Evolutionary conservation across 2,888 invertebrate genomes (phyloP), one percentile per base, ranked within the genome.

Genomic region (Acheta domesticus): DNA sequence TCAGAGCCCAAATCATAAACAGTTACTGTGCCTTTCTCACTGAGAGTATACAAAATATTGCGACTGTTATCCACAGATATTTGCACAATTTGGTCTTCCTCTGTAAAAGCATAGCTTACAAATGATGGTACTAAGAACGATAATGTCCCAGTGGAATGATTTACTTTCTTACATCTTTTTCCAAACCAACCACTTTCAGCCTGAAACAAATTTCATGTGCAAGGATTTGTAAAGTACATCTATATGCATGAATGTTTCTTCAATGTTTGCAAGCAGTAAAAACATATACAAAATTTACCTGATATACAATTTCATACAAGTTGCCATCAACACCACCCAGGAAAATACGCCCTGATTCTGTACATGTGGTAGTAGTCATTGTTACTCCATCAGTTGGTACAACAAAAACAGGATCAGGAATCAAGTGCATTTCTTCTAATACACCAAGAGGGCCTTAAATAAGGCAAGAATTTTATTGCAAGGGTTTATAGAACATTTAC

Each of bases 311-410:
- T 91, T 99, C 99, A 89, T 96, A 98, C 1, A 99, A 89, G 84
- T 93, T 94, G 14, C 98, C 97, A 89, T 99, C 98, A 85, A 94
- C 94, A 36, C 96, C 97, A 23, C 97, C 97, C 86, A 98, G 91
- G 87, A 99, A 99, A 83, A 99, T 94, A 82, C 99, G 90, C 0
- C 99, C 99, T 84, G 90, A 91, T 19, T 90, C 89, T 5, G 95
- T 94, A 23, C 96, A 94, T 80, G 92, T 91, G 79, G 98, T 93
- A 80, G 93, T 92, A 84, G 93, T 92, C 85, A 97, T 93, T 78
- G 93, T 92, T 36, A 94, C 91, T 83, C 95, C 96, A 87, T 97
- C 98, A 20, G 97, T 96, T 2, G 96, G 93, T 75, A 98, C 88
- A 4, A 95, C 93, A 89, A 97, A 98, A 79, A 98, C 93, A n/a